phyloP scores from a whole-genome alignment of 2,113 vertebrate genomes.

The Cichladusa arquata region DNA sequence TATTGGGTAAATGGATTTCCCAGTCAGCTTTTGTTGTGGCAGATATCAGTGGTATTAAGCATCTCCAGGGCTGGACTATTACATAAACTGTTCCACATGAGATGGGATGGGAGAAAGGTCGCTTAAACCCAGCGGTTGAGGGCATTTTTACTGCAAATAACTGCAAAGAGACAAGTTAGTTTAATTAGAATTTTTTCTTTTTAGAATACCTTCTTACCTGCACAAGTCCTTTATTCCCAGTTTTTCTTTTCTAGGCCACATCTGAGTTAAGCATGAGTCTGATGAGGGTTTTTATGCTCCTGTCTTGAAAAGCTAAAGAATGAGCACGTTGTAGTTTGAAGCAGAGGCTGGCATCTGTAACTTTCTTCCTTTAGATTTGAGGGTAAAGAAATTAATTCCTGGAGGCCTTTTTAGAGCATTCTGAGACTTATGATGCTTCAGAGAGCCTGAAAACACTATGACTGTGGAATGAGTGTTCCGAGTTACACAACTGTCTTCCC shows the following conservation, averaged over 20 bases:
- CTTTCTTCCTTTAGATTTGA: not conserved
- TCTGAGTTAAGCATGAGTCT: not conserved
- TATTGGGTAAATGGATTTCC: not conserved
- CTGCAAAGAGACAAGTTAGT: not conserved
- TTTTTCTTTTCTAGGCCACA: not conserved
- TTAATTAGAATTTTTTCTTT: not conserved
- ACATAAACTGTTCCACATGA: not conserved
- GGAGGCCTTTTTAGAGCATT: conserved; percentile 1
- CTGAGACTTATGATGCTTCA: not conserved
- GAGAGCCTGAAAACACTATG: not conserved
- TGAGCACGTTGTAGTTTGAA: not conserved
- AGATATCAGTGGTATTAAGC: not conserved
- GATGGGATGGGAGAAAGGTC: not conserved
- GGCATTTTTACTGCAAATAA: not conserved
- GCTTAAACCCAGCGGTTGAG: not conserved
- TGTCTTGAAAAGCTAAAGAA: not conserved
- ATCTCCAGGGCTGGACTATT: not conserved
- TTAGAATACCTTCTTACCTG: not conserved
- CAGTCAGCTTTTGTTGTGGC: not conserved
- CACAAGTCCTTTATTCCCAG: not conserved
- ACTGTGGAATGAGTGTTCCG: not conserved
- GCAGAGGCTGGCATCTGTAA: not conserved
- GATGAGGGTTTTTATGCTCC: not conserved
- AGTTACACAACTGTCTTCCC: not conserved
- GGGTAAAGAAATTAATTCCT: conserved; percentile 20